Percentiles rank a stretch among this genome's conserved stretches.
These are phyloP conservation scores for Vanessa atalanta DNA, from an alignment of 1,140 invertebrate genomes.

Conservation along the genomic window DNA sequence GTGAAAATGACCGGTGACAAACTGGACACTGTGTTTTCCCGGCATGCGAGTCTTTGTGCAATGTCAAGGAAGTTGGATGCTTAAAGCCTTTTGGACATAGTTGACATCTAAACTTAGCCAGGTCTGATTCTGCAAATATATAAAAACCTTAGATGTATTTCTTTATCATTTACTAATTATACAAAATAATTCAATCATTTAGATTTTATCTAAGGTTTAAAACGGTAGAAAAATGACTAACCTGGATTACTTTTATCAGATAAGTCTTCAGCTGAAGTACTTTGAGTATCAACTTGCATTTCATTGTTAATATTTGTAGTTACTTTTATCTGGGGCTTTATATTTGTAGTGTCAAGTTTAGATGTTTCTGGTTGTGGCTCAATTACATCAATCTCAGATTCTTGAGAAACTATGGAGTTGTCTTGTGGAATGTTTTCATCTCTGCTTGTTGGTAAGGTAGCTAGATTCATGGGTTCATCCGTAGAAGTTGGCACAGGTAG, in stretches of 20 bases:
- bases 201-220: no score
- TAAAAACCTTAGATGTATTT: neutral
- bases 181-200: neutral
- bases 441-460: conserved; percentile 57
- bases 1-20: conserved; percentile 83
- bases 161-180: neutral
- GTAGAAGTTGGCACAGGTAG: conserved; percentile 50
- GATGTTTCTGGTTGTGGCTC: conserved; percentile 50
- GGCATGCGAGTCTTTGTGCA: conserved; percentile 88
- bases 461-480: conserved; percentile 75
- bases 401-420: conserved; percentile 34
- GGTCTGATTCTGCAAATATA: conserved; percentile 74
- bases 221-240: conserved; percentile 36
- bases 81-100: conserved; percentile 89
- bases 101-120: conserved; percentile 83
- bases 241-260: conserved; percentile 71
- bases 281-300: conserved; percentile 71
- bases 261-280: conserved; percentile 68
- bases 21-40: conserved; percentile 86
- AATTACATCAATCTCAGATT: conserved; percentile 51
- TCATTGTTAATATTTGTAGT: conserved; percentile 53
- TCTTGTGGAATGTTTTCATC: conserved; percentile 66
- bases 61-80: conserved; percentile 87
- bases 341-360: conserved; percentile 44
- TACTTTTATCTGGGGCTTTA: conserved; percentile 40